A percentile compares a stretch with the other conserved stretches of the same genome.
Conservation (phyloP, 2,113 vertebrate genomes). For the Microtus richardsoni region DNA sequence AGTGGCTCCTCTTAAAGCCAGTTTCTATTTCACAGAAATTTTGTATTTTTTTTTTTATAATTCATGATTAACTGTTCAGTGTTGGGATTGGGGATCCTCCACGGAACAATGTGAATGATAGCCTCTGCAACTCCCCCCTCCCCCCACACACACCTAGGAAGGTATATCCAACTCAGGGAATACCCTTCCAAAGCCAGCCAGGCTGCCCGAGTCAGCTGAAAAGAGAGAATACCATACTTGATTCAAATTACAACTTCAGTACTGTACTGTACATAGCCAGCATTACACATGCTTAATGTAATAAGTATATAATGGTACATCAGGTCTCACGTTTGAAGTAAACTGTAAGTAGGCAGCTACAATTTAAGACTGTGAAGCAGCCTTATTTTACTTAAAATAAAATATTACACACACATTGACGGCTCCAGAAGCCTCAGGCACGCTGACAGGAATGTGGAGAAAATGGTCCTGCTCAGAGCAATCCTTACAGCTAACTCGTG, state of each 20-base stretch:
- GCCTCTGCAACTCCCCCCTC: background rate
- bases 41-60: slow-evolving; percentile 23
- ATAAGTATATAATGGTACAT: slow-evolving; percentile 67
- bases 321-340: slow-evolving; percentile 51
- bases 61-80: slow-evolving; percentile 37
- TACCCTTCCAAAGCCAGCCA: background rate
- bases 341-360: slow-evolving; percentile 38
- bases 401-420: background rate
- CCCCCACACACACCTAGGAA: background rate
- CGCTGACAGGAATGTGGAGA: background rate
- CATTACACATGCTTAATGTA: slow-evolving; percentile 75
- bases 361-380: slow-evolving; percentile 12
- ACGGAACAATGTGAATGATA: background rate
- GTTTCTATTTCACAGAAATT: slow-evolving; percentile 78
- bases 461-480: slow-evolving; percentile 16
- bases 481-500: background rate
- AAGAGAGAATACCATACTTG: slow-evolving; percentile 44
- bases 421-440: slow-evolving; percentile 36
- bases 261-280: slow-evolving; percentile 79
- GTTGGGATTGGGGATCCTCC: background rate
- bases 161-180: background rate
- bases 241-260: slow-evolving; percentile 80
- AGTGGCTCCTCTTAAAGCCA: slow-evolving; percentile 44
- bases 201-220: background rate
- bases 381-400: background rate